A percentile compares a stretch with the other conserved stretches of the same genome.
Evolutionary conservation across 2,797 vertebrate species (phyloP).

Genomic region (Ibycter americanus): DNA sequence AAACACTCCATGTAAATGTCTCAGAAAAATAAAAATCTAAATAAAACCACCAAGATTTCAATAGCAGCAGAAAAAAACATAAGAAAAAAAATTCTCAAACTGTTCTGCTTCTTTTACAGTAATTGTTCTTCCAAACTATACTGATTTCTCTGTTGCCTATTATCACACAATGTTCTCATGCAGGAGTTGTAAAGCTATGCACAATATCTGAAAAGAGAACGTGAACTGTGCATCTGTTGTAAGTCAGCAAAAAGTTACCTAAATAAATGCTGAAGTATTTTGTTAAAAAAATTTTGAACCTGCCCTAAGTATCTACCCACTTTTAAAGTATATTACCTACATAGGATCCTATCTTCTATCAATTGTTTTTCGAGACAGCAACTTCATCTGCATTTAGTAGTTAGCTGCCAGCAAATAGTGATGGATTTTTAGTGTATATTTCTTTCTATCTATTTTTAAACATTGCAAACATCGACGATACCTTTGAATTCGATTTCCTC

Average conservation of each 20-base stretch:
- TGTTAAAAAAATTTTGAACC: not conserved
- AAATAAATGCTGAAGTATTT: not conserved
- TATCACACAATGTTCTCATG: not conserved
- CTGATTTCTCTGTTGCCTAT: not conserved
- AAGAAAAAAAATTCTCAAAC: not conserved
- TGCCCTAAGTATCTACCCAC: not conserved
- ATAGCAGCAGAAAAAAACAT: not conserved
- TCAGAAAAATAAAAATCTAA: not conserved
- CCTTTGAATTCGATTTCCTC: slow-evolving; percentile 38
- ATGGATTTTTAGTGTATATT: not conserved
- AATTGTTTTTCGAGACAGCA: not conserved
- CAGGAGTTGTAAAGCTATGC: not conserved
- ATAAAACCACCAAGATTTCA: not conserved
- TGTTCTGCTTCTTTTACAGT: not conserved
- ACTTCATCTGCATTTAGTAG: not conserved
- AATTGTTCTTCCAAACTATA: not conserved
- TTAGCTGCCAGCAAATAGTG: not conserved
- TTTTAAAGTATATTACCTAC: not conserved
- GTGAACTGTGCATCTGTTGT: not conserved
- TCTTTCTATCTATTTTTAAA: slow-evolving; percentile 46
- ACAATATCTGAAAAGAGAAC: not conserved
- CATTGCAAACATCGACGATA: slow-evolving; percentile 6
- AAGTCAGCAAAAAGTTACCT: not conserved
- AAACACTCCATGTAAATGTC: not conserved
- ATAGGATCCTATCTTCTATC: not conserved